Base-by-base conservation (phyloP, 2,888 invertebrate genomes). In the Nephrotoma flavescens region DNA sequence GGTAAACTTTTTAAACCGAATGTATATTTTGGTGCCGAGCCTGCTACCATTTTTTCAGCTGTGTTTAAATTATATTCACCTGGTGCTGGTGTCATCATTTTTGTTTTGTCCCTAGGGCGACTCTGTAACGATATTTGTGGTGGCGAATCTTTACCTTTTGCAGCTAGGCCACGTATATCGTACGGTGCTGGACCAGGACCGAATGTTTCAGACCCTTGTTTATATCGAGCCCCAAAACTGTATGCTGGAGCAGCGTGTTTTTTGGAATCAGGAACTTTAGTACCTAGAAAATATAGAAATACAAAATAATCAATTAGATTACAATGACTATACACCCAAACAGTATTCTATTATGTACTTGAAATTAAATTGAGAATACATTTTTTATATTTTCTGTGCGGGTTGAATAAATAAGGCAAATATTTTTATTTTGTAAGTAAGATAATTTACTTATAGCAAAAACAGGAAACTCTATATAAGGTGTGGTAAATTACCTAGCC, bases 181-280 rank as follows among this genome's bases (percentile, higher is more conserved):
- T 97, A 97, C 88, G 96, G 95, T n/a, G 97, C 97, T 15, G 97
- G 97, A 31, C 97, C 97, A 1, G 97, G 97, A 44, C 97, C 97
- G 89, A 90, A 88, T 7, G 92, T 91, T 44, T 93, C 93, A 45
- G 92, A 90, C 85, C 93, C 93, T n/a, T 92, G 92, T 89, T 93
- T 94, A 87, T 92, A 90, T 88, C 92, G 92, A 57, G 95, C 94
- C 0, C 97, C 97, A 90, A 97, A 97, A 86, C 96, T 95, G 90
- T 95, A 97, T 0, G 97, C 96, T 5, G 97, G 96, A 0, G 97
- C 96, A 87, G 96, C 94, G 85, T 94, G 93, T 90, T 94, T 95
- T 89, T 95, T 95, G 0, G 96, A 96, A 90, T 96, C 96, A 87
- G 94, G 93, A 42, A 95, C 94, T 88, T 94, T 95, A 92, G 95